These are phyloP conservation scores for Gallinago paraguaiae DNA, from an alignment of 2,113 vertebrate genomes.

Conservation along the genomic window DNA sequence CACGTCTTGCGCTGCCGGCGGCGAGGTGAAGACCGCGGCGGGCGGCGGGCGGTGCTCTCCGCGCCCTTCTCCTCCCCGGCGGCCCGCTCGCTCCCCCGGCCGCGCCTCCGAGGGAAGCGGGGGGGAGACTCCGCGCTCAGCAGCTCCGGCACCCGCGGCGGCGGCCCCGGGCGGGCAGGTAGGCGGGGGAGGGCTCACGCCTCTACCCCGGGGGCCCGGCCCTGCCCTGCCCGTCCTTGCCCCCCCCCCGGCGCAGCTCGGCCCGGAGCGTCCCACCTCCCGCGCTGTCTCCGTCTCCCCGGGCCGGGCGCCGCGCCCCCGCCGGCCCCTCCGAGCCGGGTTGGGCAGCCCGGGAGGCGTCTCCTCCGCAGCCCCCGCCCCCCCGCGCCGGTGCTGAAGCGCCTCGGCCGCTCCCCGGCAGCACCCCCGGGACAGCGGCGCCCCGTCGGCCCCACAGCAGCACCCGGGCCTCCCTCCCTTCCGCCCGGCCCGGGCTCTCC, in stretches of 20 bases:
- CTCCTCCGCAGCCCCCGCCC: slow-evolving; percentile 42
- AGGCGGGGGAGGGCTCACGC: background rate
- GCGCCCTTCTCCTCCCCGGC: rapidly evolving
- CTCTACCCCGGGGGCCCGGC: background rate
- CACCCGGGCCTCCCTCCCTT: background rate
- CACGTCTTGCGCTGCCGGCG: background rate
- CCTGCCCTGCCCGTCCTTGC: background rate
- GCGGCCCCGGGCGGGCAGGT: background rate
- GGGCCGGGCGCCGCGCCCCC: slow-evolving; percentile 37
- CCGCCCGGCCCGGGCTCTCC: background rate
- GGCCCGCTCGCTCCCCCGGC: background rate
- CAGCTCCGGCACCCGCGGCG: background rate
- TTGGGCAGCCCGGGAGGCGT: slow-evolving; percentile 40
- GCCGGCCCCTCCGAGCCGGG: background rate
- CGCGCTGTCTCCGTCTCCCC: background rate
- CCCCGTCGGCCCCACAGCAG: background rate
- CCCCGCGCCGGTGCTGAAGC: slow-evolving; percentile 36
- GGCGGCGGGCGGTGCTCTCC: background rate
- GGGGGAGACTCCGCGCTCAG: background rate
- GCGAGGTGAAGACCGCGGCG: rapidly evolving
- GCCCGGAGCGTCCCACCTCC: background rate
- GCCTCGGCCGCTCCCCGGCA: slow-evolving; percentile 10
- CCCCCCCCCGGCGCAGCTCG: background rate
- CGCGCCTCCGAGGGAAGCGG: too few relatives aligned
- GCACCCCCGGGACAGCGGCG: slow-evolving; percentile 5